These are phyloP conservation scores for Acanthosoma haemorrhoidale DNA, from an alignment of 2,888 invertebrate species.

Conservation along the genomic window DNA sequence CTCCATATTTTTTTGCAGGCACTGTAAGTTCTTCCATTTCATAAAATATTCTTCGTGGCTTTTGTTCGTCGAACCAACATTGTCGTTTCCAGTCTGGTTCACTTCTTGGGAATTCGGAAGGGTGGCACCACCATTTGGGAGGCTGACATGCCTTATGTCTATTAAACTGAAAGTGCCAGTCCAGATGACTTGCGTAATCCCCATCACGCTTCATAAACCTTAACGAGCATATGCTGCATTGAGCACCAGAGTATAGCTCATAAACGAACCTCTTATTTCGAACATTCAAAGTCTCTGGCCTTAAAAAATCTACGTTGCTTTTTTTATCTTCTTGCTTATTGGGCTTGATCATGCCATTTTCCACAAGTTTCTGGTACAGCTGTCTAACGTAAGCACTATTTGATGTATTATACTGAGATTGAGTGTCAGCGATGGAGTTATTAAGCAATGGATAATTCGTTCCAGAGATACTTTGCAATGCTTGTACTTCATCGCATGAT, in stretches of 20 bases:
- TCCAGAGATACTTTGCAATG: not conserved
- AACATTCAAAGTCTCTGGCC: constrained; percentile 68
- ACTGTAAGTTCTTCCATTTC: constrained; percentile 64
- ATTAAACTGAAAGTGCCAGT: constrained; percentile 84
- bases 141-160: not conserved
- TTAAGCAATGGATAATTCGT: not conserved
- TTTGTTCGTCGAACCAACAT: constrained; percentile 78
- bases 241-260: constrained; percentile 73
- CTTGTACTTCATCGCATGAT: not conserved
- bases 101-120: not conserved
- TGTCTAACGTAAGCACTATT: not conserved
- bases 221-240: constrained; percentile 93
- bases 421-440: not conserved
- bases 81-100: constrained; percentile 47
- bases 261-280: constrained; percentile 49
- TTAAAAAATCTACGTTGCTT: constrained; percentile 60
- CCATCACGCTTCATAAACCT: constrained; percentile 85
- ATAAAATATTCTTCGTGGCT: constrained; percentile 44
- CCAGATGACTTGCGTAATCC: constrained; percentile 89
- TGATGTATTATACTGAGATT: not conserved
- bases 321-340: constrained; percentile 44
- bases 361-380: constrained; percentile 59
- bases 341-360: constrained; percentile 68
- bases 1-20: constrained; percentile 60
- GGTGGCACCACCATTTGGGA: not conserved